These are phyloP conservation scores for Melitaea athalia DNA, from an alignment of 2,888 invertebrate species.

Conservation along the genomic window DNA sequence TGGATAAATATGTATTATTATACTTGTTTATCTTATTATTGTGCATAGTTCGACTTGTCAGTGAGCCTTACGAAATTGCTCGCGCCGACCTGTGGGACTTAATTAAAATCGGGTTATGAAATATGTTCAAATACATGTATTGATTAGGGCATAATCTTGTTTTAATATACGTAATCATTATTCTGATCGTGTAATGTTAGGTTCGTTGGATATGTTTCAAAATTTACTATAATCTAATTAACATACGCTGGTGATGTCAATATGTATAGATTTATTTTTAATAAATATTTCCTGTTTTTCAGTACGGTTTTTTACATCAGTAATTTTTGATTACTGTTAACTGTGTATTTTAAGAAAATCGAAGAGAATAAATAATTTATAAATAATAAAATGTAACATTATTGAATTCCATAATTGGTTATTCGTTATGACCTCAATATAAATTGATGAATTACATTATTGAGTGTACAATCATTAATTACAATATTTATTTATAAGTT, in stretches of 20 bases:
- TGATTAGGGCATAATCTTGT: conserved; percentile 64
- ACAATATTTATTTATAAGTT: conserved; percentile 1
- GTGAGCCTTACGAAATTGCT: conserved; percentile 48
- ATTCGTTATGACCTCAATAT: background rate
- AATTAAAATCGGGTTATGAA: conserved; percentile 59
- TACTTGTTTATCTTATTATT: conserved; percentile 50
- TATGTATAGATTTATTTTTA: conserved; percentile 15
- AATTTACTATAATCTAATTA: conserved; percentile 46
- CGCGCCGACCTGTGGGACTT: conserved; percentile 46
- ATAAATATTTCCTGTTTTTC: background rate
- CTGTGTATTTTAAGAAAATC: too few species aligned
- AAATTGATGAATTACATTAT: background rate
- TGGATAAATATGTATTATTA: conserved; percentile 64
- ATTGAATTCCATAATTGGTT: background rate
- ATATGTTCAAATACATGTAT: conserved; percentile 52
- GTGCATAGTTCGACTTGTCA: conserved; percentile 49
- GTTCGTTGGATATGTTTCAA: conserved; percentile 50
- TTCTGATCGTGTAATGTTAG: conserved; percentile 57
- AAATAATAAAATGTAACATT: too few species aligned
- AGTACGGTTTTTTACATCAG: background rate
- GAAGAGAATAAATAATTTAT: background rate
- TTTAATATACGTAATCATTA: conserved; percentile 65
- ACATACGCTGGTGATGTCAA: conserved; percentile 32
- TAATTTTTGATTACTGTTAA: background rate
- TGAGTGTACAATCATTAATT: background rate